Percentiles rank a stretch among this genome's conserved stretches.
phyloP scores from a whole-genome alignment of 2,113 vertebrate species.

The Hemicordylus capensis region DNA sequence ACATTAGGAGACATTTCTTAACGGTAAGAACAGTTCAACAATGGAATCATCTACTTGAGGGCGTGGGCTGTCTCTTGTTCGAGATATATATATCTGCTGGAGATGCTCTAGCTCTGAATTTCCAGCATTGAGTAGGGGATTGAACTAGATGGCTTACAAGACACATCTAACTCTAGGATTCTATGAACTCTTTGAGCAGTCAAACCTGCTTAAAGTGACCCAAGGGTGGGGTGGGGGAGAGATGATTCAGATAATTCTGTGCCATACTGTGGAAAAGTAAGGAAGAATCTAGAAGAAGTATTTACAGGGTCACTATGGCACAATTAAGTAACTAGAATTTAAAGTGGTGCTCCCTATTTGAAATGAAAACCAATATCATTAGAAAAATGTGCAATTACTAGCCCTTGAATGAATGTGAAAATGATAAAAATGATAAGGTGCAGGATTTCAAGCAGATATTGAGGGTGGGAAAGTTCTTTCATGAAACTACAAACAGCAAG shows the following conservation, averaged over 20 bases:
- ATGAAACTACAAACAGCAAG: background rate
- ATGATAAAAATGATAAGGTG: no score
- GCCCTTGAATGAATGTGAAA: background rate
- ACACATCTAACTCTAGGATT: no score
- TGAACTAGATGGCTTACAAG: no score
- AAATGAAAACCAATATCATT: background rate
- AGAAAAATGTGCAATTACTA: background rate
- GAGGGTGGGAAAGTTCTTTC: background rate
- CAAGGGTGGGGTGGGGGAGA: background rate
- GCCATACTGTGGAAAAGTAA: background rate
- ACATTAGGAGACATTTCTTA: no score
- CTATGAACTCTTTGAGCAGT: slow-evolving; percentile 43
- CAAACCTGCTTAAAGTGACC: background rate
- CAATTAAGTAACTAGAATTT: background rate
- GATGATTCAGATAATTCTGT: background rate
- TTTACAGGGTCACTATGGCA: background rate
- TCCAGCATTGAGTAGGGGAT: no score
- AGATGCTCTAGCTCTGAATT: no score
- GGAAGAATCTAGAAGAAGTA: background rate
- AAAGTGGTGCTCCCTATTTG: background rate
- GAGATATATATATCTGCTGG: no score
- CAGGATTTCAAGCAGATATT: background rate
- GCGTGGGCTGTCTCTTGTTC: no score
- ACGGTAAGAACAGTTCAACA: no score
- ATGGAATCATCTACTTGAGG: no score